Evolutionary conservation across 2,113 vertebrate species (phyloP), one percentile per base, ranked within the genome.

Genomic region (Ellobius talpinus): DNA sequence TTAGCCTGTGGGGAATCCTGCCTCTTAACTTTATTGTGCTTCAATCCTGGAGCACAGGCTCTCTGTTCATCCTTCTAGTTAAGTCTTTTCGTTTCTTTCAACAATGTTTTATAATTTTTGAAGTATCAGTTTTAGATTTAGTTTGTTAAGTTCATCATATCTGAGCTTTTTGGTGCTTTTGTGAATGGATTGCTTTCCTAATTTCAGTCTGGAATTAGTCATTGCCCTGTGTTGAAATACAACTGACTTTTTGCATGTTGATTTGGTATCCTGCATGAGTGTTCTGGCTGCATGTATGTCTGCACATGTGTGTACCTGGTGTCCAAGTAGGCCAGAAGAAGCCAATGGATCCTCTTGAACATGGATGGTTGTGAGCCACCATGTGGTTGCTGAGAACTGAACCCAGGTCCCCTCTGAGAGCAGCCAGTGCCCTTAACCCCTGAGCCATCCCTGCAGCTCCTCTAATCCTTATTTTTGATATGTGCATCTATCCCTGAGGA

Each of bases 81-180:
- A 85, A 26, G 26, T 31, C 39, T 29, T 93, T 70, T 78, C 29
- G 74, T 73, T 95, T n/a, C 47, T 85, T 89, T 87, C 55, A 95
- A 21, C 42, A 63, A 39, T 55, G 14, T 81, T 74, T 86, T 86
- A 47, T 39, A 76, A 3, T 63, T 68, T 87, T 77, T 10, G 58
- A 52, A 92, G 39, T 36, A 11, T 81, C 66, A 68, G 13, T 73
- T 85, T 77, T 87, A 7, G 3, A 26, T 8, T 84, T 88, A 31
- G 55, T 92, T 39, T 52, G 47, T 94, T 58, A 81, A 45, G 82
- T 50, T 87, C 81, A 76, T 45, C 1, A 29, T 86, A 66, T 36
- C 70, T 94, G n/a, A 65, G 39, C 29, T 31, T 77, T 92, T 94
- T 45, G 78, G 74, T 77, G 74, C 42, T 65, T 16, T 55, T 65